Percentiles rank a stretch among this genome's conserved stretches.
Evolutionary conservation across 2,113 vertebrate genomes (phyloP).

Genomic region (Boleophthalmus pectinirostris): DNA sequence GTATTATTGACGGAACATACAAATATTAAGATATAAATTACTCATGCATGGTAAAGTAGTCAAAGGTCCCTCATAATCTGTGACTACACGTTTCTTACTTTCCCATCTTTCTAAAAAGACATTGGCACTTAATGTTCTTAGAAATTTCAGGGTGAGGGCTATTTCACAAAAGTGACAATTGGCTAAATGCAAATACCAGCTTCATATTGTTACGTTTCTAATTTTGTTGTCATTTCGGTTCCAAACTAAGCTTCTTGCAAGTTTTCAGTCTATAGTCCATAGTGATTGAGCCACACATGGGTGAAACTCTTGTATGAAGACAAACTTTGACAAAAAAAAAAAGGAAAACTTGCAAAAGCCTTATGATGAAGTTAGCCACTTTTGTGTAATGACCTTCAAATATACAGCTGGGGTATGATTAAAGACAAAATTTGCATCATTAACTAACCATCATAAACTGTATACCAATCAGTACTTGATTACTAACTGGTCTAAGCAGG

Average conservation of each 20-base stretch:
- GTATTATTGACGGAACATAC: conserved; percentile 17
- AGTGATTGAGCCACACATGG: neutral
- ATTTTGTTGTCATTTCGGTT: neutral
- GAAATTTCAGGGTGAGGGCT: neutral
- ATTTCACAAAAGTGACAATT: conserved; percentile 11
- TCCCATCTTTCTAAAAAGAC: conserved; percentile 16
- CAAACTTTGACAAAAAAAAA: neutral
- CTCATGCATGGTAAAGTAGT: conserved; percentile 30
- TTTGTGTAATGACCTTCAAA: neutral
- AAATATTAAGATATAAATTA: conserved; percentile 22
- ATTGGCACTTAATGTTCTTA: neutral
- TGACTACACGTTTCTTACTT: conserved; percentile 27
- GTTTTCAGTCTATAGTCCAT: neutral
- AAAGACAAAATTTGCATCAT: neutral
- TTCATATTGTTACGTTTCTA: neutral
- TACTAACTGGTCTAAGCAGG: conserved; percentile 32
- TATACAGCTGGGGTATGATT: neutral
- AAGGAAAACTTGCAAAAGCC: neutral
- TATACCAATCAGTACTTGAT: conserved; percentile 7
- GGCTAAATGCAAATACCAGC: neutral
- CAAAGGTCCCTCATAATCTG: conserved; percentile 28
- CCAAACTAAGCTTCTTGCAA: neutral
- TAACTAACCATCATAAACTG: conserved; percentile 22
- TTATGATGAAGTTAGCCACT: neutral
- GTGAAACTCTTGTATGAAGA: neutral